Conservation (phyloP, 2,113 vertebrate species). For the Elanus axillaris region DNA sequence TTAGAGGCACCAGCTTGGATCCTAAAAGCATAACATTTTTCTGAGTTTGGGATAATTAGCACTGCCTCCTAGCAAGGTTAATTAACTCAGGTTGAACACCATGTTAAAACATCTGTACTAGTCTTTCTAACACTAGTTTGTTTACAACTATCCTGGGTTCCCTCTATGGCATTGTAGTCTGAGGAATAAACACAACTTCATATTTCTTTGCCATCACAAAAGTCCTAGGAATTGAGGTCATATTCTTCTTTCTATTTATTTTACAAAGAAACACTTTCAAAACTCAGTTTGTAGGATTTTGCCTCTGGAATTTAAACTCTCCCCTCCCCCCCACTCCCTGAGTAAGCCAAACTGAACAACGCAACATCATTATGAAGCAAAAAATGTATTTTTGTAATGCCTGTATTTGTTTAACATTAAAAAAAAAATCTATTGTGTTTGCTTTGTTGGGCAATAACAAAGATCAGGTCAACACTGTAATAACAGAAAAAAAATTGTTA, state of each 20-base stretch:
- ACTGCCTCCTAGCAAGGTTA: not conserved
- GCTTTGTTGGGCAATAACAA: not conserved
- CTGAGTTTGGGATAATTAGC: not conserved
- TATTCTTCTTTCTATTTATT: not conserved
- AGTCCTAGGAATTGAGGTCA: not conserved
- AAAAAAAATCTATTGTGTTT: not conserved
- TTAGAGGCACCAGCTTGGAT: not conserved
- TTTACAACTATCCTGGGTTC: not conserved
- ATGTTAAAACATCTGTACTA: not conserved
- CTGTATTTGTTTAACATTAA: not conserved
- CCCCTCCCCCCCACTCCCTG: accelerated
- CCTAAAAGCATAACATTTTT: not conserved
- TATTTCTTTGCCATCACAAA: not conserved
- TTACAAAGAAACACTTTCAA: not conserved
- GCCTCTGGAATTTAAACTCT: not conserved
- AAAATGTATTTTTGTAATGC: not conserved
- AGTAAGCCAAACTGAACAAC: not conserved
- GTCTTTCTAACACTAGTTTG: not conserved
- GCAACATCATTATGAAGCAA: not conserved
- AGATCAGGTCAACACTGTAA: not conserved
- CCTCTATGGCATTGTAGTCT: not conserved
- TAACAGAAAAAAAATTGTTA: not conserved
- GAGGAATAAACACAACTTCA: not conserved
- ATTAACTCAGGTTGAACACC: not conserved
- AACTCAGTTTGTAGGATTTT: not conserved